Conservation (phyloP, 2,888 invertebrate genomes). For the Sinhomidia bicolor region DNA sequence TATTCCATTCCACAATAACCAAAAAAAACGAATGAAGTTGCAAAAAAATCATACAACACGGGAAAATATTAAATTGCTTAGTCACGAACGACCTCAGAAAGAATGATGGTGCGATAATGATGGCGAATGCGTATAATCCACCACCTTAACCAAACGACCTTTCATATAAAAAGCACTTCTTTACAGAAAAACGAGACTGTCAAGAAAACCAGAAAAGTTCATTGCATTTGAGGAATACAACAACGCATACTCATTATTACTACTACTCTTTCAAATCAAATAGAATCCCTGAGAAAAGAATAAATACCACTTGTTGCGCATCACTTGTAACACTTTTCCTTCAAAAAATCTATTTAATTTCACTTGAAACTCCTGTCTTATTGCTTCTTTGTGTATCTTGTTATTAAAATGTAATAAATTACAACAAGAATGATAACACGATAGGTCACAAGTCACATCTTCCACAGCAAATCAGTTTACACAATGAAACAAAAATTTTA, state of each 20-base stretch:
- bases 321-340: slow-evolving; percentile 4
- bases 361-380: not conserved
- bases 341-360: not conserved
- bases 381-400: not conserved
- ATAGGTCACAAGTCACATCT: slow-evolving; percentile 13
- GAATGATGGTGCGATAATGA: not conserved
- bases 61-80: slow-evolving; percentile 39
- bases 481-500: not conserved
- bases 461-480: not conserved
- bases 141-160: slow-evolving; percentile 10
- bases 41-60: slow-evolving; percentile 7
- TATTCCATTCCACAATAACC: too few relatives aligned
- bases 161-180: slow-evolving; percentile 12
- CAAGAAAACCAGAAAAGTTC: not conserved
- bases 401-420: not conserved
- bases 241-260: too few relatives aligned
- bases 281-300: not conserved
- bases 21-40: slow-evolving; percentile 1
- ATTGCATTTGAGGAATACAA: not conserved
- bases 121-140: not conserved
- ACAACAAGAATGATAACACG: not conserved
- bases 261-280: not conserved
- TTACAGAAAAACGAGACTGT: slow-evolving; percentile 14
- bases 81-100: slow-evolving; percentile 43
- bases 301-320: not conserved